Percentiles rank a stretch among this genome's conserved stretches.
phyloP scores from a whole-genome alignment of 1,140 invertebrate species.

The Brachionus angularis region DNA sequence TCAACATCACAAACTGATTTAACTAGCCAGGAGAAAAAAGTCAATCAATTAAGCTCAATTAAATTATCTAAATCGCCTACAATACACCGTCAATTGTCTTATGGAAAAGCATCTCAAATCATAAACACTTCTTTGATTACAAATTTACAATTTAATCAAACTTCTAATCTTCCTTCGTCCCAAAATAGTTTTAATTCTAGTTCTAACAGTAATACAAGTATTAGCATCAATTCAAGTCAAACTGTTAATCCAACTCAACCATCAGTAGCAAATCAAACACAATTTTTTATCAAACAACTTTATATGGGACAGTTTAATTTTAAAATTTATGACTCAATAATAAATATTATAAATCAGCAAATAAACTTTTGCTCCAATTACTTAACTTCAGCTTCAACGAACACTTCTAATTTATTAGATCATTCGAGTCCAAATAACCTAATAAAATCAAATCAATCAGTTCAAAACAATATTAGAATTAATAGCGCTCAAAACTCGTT shows the following conservation, averaged over 20 bases:
- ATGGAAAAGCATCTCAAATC: not conserved
- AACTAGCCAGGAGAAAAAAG: not conserved
- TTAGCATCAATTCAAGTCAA: not conserved
- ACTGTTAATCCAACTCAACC: not conserved
- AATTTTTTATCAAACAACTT: slow-evolving; percentile 6
- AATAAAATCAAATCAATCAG: slow-evolving; percentile 4
- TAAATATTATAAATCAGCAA: slow-evolving; percentile 19
- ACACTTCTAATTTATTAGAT: too few relatives aligned
- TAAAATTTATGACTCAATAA: slow-evolving; percentile 9
- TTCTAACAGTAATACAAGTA: too few relatives aligned
- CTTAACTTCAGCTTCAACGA: not conserved
- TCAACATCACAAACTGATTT: slow-evolving; percentile 19
- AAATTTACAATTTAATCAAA: slow-evolving; percentile 12
- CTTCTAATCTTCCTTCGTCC: too few relatives aligned
- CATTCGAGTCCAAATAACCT: slow-evolving; percentile 14
- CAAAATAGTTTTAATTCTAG: too few relatives aligned
- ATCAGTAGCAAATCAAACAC: not conserved
- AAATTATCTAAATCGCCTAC: slow-evolving; percentile 25
- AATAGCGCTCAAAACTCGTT: not conserved
- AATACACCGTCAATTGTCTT: slow-evolving; percentile 3
- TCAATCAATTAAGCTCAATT: not conserved
- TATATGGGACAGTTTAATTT: not conserved
- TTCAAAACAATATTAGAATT: too few relatives aligned
- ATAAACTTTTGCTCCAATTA: slow-evolving; percentile 14
- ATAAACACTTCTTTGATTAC: slow-evolving; percentile 6